Evolutionary conservation across 2,888 invertebrate genomes (phyloP).

Genomic region (Horisme vitalbata): DNA sequence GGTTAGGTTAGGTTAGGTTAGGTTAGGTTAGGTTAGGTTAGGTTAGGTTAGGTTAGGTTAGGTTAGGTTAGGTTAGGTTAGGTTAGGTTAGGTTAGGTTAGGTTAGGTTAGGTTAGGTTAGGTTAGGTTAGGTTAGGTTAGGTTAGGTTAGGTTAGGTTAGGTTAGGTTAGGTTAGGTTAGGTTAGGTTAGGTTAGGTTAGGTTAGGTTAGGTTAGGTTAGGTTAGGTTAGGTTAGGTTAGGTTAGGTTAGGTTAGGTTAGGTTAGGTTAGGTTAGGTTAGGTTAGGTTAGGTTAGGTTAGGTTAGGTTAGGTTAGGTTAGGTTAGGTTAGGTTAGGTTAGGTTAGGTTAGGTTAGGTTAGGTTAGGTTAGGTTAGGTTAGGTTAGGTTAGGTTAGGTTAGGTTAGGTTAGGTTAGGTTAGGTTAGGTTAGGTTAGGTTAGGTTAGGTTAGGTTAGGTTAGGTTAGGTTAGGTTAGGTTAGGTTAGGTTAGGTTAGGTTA

Average conservation of each 20-base stretch:
- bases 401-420: constrained; percentile 27
- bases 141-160: neutral
- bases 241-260: constrained; percentile 29
- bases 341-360: constrained; percentile 22
- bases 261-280: constrained; percentile 30
- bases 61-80: neutral
- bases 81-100: neutral
- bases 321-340: constrained; percentile 27
- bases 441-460: constrained; percentile 24
- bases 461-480: constrained; percentile 26
- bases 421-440: constrained; percentile 21
- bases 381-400: constrained; percentile 24
- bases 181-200: constrained; percentile 13
- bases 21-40: neutral
- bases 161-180: neutral
- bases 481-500: constrained; percentile 23
- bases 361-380: constrained; percentile 27
- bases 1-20: neutral
- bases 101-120: neutral
- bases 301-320: constrained; percentile 27
- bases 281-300: constrained; percentile 28
- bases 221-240: constrained; percentile 29
- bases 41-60: neutral
- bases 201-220: constrained; percentile 29
- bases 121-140: constrained; percentile 1